phyloP scores from a whole-genome alignment of 2,797 vertebrate genomes.

The Mormyrus proboscirostris region DNA sequence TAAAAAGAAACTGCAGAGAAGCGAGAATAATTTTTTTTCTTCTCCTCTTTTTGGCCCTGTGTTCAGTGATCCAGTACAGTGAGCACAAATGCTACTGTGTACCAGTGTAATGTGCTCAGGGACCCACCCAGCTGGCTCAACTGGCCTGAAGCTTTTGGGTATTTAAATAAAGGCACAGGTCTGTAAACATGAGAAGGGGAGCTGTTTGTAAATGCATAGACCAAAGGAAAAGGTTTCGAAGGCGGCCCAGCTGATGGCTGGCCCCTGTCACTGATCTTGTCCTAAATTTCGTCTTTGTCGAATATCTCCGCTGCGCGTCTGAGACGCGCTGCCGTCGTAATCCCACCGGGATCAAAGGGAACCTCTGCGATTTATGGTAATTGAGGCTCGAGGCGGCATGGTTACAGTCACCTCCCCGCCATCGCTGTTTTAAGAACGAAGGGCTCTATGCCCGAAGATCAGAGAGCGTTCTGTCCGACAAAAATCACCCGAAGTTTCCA shows the following conservation, averaged over 20 bases:
- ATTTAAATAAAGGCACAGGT: slow-evolving; percentile 26
- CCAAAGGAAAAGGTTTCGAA: background rate
- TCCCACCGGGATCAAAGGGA: slow-evolving; percentile 36
- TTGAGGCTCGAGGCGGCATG: slow-evolving; percentile 25
- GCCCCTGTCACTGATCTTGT: background rate
- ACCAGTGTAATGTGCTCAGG: slow-evolving; percentile 36
- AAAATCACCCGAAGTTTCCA: background rate
- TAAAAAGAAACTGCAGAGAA: slow-evolving; percentile 25
- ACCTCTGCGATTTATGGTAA: slow-evolving; percentile 41
- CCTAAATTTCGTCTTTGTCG: background rate
- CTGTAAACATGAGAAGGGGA: slow-evolving; percentile 14
- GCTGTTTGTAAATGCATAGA: background rate
- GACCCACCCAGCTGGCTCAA: slow-evolving; percentile 40
- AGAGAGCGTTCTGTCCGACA: slow-evolving; percentile 2
- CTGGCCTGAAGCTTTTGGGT: slow-evolving; percentile 31
- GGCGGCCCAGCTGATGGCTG: background rate
- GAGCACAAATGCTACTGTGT: slow-evolving; percentile 58
- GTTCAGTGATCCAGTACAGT: slow-evolving; percentile 58
- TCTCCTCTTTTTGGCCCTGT: slow-evolving; percentile 23
- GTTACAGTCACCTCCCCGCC: slow-evolving; percentile 13
- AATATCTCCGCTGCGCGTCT: background rate
- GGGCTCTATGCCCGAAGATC: background rate
- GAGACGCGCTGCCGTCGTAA: slow-evolving; percentile 4
- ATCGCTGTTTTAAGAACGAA: slow-evolving; percentile 16
- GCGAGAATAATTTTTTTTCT: slow-evolving; percentile 23